Evolutionary conservation across 2,113 vertebrate species (phyloP), one percentile per base, ranked within the genome.

Genomic region (Pseudolaguvia tuberculata): DNA sequence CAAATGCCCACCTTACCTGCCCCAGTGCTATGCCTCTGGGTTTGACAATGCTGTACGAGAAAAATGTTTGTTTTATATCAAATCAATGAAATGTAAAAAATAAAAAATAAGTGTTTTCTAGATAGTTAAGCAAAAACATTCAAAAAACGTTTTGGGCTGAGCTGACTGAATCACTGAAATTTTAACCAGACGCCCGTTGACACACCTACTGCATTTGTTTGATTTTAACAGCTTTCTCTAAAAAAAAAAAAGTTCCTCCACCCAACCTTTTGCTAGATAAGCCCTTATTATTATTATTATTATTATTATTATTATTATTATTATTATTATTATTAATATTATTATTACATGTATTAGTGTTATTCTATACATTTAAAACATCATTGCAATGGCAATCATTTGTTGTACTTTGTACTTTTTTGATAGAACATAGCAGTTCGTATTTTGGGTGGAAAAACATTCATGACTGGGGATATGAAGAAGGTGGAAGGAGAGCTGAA

Each of bases 341-440:
- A 35, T n/a, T n/a, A n/a, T n/a, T n/a, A 6, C 25, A 27, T 0
- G 4, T 48, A 27, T 25, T 48, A 15, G 23, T 48, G 23, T 48
- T 25, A 27, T 50, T 48, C 45, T 66, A 12, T 12, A 65, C 23
- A 23, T 45, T 14, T 13, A n/a, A 13, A 48, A 18, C 7, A 27
- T 48, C 17, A 12, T 47, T 10, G 21, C 42, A 65, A 65, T 45
- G 13, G 0, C 21, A 48, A 29, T 65, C 39, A 29, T 65, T 51
- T 15, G 47, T 35, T 50, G 1, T 29, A 15, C 17, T 42, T 23
- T 75, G 21, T n/a, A n/a, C 69, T 23, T 20, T 76, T 72, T 66
- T 71, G 21, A 72, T 83, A 96, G 94, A 93, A 93, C 61, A 90
- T 96, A 72, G 87, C 79, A 10, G 77, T 95, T 55, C 89, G 94